Percentiles rank a stretch among this genome's conserved stretches.
These are phyloP conservation scores for Chrysodeixis includens DNA, from an alignment of 2,888 invertebrate species.

Conservation along the genomic window DNA sequence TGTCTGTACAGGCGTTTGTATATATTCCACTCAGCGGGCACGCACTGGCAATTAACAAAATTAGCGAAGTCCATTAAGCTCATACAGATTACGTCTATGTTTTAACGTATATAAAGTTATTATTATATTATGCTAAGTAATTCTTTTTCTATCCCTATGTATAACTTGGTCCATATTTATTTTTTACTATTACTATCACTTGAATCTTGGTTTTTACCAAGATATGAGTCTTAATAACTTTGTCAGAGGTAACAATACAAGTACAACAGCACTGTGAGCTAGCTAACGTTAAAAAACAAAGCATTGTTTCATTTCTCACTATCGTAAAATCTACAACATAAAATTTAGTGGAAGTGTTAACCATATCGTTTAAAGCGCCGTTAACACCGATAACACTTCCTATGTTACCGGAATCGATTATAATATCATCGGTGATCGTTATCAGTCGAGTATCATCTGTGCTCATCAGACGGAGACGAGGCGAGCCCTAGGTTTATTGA, in stretches of 20 bases:
- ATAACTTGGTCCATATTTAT: not conserved
- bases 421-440: constrained; percentile 57
- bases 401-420: constrained; percentile 42
- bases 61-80: too few species aligned
- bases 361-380: constrained; percentile 38
- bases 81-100: too few species aligned
- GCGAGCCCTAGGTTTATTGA: constrained; percentile 71
- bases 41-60: not conserved
- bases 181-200: not conserved
- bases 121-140: too few species aligned
- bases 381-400: constrained; percentile 49
- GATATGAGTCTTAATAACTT: not conserved
- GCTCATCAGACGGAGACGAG: constrained; percentile 60
- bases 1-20: not conserved
- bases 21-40: not conserved
- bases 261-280: not conserved
- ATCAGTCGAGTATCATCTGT: constrained; percentile 44
- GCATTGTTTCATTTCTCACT: not conserved
- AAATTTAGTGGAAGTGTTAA: constrained; percentile 16
- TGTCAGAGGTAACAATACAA: not conserved
- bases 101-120: too few species aligned
- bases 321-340: constrained; percentile 8
- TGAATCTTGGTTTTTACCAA: constrained; percentile 2
- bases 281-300: not conserved
- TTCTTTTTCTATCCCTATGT: not conserved